Conservation (phyloP, 2,888 invertebrate species). For the Limulus polyphemus region DNA sequence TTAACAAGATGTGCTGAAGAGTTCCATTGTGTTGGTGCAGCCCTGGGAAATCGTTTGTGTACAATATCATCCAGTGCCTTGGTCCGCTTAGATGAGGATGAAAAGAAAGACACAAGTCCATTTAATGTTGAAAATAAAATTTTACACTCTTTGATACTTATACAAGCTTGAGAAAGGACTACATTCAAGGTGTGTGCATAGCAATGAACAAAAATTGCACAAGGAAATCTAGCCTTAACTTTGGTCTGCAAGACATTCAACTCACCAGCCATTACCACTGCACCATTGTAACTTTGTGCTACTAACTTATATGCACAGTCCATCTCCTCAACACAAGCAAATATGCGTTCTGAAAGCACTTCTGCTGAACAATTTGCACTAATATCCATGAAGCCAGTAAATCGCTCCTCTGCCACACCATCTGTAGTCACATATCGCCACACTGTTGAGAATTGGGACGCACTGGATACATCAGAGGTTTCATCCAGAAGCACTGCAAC, state of each 20-base stretch:
- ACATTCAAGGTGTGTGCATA: constrained; percentile 25
- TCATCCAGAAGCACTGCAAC: constrained; percentile 11
- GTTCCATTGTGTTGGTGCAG: neutral
- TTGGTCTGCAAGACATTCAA: constrained; percentile 13
- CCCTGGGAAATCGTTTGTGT: neutral
- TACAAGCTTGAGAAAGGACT: constrained; percentile 16
- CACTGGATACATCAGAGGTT: constrained; percentile 28
- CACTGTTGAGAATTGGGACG: constrained; percentile 29
- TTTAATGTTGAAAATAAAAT: constrained; percentile 25
- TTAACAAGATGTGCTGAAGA: neutral
- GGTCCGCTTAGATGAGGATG: neutral
- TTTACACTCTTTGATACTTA: constrained; percentile 9
- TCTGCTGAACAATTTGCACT: constrained; percentile 28
- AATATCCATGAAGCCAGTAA: constrained; percentile 31
- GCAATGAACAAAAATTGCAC: constrained; percentile 17
- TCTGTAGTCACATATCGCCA: constrained; percentile 28
- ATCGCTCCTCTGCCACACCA: constrained; percentile 25
- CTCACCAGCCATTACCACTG: constrained; percentile 12
- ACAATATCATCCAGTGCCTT: neutral
- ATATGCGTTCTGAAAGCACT: constrained; percentile 25
- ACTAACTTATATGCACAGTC: constrained; percentile 11
- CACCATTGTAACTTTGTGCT: constrained; percentile 18
- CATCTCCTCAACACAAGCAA: neutral
- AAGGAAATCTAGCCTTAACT: constrained; percentile 5
- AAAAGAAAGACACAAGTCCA: constrained; percentile 8